Evolutionary conservation across 2,888 invertebrate species (phyloP), one percentile per base, ranked within the genome.

Genomic region (Tiphia femorata): DNA sequence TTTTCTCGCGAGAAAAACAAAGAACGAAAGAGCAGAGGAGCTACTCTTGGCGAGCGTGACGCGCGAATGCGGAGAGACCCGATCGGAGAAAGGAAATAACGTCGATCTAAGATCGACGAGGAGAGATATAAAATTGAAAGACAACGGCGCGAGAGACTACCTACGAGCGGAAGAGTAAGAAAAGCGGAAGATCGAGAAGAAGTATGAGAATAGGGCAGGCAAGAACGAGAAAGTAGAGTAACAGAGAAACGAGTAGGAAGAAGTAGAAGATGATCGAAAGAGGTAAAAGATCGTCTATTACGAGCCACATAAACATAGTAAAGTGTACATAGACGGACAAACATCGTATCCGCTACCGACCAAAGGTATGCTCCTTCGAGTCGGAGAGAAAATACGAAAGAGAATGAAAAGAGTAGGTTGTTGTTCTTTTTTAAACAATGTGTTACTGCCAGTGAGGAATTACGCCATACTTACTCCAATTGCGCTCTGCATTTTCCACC

Each of bases 401-500:
- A 7, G 33, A n/a, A 12, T 33, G 1, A 33, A 33, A 33, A 33
- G 33, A 12, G 6, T 1, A n/a, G 4, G 12, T n/a, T n/a, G n/a
- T n/a, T n/a, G n/a, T n/a, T n/a, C n/a, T n/a, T n/a, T n/a, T n/a
- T n/a, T n/a, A 33, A 7, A 6, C 4, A 33, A 6, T 5, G 10
- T 30, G 3, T 33, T 12, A 33, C 12, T 4, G 3, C 8, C 8
- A 33, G 14, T 8, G 42, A 41, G 33, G 40, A 16, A 25, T 10
- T 27, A 30, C 30, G 33, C 58, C 42, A 72, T 84, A 84, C 84
- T 84, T 78, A 84, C 84, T 84, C 84, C 74, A 84, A 79, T 73
- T 84, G 84, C 65, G 84, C 84, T 80, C 84, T 84, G 81, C 53
- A n/a, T n/a, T 52, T 64, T 62, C 70, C 71, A 68, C 62, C 64